A percentile compares a stretch with the other conserved stretches of the same genome.
Conservation (phyloP, 2,797 vertebrate genomes). For the Pipistrellus kuhlii region DNA sequence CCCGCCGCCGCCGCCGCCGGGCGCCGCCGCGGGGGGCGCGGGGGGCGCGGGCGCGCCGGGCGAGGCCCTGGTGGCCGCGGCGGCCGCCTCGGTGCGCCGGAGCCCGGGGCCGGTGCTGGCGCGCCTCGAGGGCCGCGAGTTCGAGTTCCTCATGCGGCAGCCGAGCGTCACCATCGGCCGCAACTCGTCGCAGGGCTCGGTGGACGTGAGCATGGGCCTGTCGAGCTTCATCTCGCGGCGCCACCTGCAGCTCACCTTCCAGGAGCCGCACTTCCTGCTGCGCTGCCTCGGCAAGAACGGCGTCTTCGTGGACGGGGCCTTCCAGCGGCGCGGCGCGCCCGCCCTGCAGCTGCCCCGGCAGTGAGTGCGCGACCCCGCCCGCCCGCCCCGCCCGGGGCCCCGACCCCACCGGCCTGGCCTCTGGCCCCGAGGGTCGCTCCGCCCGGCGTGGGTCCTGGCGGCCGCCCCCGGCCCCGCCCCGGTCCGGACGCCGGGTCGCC, state of each 20-base stretch:
- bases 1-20: not conserved
- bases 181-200: conserved; percentile 97
- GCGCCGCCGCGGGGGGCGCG: conserved; percentile 40
- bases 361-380: conserved; percentile 89
- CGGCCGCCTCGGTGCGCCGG: conserved; percentile 76
- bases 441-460: not conserved
- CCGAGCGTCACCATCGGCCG: conserved; percentile 96
- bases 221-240: conserved; percentile 98
- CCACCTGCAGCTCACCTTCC: conserved; percentile 95
- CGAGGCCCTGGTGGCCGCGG: conserved; percentile 70
- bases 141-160: conserved; percentile 98
- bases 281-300: conserved; percentile 98
- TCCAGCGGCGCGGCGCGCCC: conserved; percentile 95
- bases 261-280: conserved; percentile 94
- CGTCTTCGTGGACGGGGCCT: conserved; percentile 98
- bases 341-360: conserved; percentile 94
- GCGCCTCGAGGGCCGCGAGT: conserved; percentile 96
- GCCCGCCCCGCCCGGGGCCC: not conserved
- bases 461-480: too few species aligned
- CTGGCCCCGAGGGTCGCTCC: not conserved
- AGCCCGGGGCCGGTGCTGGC: conserved; percentile 90
- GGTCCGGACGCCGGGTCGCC: not conserved
- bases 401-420: not conserved
- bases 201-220: conserved; percentile 98
- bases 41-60: not conserved